Base-by-base conservation (phyloP, 2,888 invertebrate genomes). In the Dryadula phaetusa region DNA sequence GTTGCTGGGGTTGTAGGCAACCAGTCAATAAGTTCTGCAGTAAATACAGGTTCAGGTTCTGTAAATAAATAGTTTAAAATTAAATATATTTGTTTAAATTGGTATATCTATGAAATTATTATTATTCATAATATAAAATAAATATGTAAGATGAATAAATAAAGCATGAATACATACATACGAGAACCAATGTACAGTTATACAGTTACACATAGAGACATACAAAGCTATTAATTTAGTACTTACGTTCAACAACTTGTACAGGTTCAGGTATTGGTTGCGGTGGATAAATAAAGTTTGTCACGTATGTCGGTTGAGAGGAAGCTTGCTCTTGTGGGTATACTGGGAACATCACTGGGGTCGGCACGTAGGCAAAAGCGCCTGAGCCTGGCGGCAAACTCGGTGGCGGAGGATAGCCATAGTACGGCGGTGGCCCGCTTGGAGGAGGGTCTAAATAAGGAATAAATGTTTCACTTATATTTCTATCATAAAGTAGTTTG, bases 341-440 rank as follows among this genome's bases (percentile, higher is more conserved):
- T 62, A 82, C 71, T 1, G 90, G 90, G 86, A 90, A 84, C 83
- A 88, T 82, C 8, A 89, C 82, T 0, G 89, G 88, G 0, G 90
- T 71, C 0, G 89, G 88, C n/a, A 90, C 76, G 76, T 86, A 90
- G 0, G 87, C 70, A 64, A 79, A 83, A 0, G 76, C 74, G 6
- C 81, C 82, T 0, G 79, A 77, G 0, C 78, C 76, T 0, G 76
- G 37, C 1, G 22, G 16, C 0, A 56, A 75, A 0, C 71, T 72
- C 0, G 77, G 74, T 0, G 80, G 79, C 0, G 79, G 75, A 1
- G 78, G 79, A 54, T 80, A 79, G 7, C 79, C 76, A 49, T 76
- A 77, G 65, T 80, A 79, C 0, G 81, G 81, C 0, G 79, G 77
- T 3, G 76, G 78, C 2, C 81, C 80, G 10, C 81, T 80, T 6